Evolutionary conservation across 2,797 vertebrate species (phyloP), one percentile per base, ranked within the genome.

Genomic region (Spea hammondii): DNA sequence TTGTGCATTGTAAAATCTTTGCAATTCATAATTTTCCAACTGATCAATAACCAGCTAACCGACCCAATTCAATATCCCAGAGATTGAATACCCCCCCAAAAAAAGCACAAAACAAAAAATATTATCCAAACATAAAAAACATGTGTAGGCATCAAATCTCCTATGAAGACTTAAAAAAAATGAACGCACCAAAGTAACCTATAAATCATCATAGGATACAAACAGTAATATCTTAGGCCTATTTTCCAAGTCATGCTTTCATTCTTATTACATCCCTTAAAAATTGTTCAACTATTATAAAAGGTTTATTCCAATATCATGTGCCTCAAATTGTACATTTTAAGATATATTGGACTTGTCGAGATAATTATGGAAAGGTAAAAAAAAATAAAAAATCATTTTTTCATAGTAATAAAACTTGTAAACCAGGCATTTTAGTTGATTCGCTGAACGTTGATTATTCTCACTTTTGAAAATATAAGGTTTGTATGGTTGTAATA

Each of bases 61-160:
- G 10, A 67, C 54, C 5, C 45, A 45, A 13, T 13, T 6, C 12
- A 44, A 45, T 65, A 13, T 17, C 7, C 65, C 50, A 66, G 62
- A 65, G n/a, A 32, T 74, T 7, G 32, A 32, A 32, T 32, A 32
- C 32, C 32, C 32, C 9, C 44, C 46, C 9, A 53, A 13, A 65
- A 45, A 13, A 72, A 69, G 32, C 47, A 10, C 47, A 46, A 17
- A 72, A 49, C 6, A 72, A 72, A 51, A 64, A 7, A 74, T 17
- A 64, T 50, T 32, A 17, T 17, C 17, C 5, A 67, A 46, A 32
- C 32, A 32, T 32, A 32, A 46, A 74, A 74, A 53, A 8, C 50
- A 64, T 44, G 54, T 11, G 45, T 12, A 54, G 53, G 55, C 12
- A 48, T 67, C 65, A 46, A 48, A 9, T 14, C 59, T 69, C 8